Evolutionary conservation across 2,797 vertebrate genomes (phyloP).

Genomic region (Rhyacichthys aspro): DNA sequence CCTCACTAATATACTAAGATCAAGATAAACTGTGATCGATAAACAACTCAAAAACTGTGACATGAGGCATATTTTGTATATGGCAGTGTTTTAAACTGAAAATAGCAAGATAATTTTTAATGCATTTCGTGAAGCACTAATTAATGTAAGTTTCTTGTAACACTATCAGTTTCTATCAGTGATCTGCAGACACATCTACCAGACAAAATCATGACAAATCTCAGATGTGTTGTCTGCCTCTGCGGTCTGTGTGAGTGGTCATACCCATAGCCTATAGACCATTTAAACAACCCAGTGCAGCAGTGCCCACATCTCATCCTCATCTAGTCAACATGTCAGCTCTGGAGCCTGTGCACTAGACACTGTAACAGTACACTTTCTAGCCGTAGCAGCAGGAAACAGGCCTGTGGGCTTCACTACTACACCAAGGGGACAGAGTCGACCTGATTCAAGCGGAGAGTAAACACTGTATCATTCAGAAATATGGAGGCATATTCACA

Average conservation of each 20-base stretch:
- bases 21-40: no score
- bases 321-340: slow-evolving; percentile 11
- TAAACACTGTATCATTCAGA: slow-evolving; percentile 8
- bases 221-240: slow-evolving; percentile 18
- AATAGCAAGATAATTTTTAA: neutral
- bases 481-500: no score
- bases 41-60: neutral
- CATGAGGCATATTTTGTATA: neutral
- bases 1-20: slow-evolving; percentile 15
- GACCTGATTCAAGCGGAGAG: slow-evolving; percentile 15
- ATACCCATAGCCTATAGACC: no score
- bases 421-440: slow-evolving; percentile 9
- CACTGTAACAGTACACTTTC: neutral
- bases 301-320: neutral
- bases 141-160: slow-evolving; percentile 11
- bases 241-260: no score
- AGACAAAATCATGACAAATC: slow-evolving; percentile 45
- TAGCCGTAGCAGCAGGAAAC: slow-evolving; percentile 3
- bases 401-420: slow-evolving; percentile 17
- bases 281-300: slow-evolving; percentile 17
- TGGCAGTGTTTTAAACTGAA: neutral
- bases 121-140: slow-evolving; percentile 8
- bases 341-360: neutral
- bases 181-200: slow-evolving; percentile 24
- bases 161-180: slow-evolving; percentile 20